Evolutionary conservation across 1,140 invertebrate species (phyloP), one percentile per base, ranked within the genome.

Genomic region (Drosophila albomicans): DNA sequence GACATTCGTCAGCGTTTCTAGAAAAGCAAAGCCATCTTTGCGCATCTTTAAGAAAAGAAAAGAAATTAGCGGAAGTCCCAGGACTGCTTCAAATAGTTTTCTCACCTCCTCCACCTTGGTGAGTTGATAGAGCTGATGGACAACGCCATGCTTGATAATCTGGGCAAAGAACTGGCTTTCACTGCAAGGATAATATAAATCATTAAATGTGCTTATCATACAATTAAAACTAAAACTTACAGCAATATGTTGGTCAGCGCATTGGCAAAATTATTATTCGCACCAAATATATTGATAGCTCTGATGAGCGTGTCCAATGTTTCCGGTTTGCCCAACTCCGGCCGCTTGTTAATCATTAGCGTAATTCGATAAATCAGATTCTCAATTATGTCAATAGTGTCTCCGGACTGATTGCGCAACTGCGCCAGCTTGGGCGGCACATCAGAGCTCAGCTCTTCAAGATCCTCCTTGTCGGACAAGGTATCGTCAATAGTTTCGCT

Each of bases 121-220:
- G 5, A 92, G 68, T 28, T 92, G 89, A 69, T 87, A 92, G 0
- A 93, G 56, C 56, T 92, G 81, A 79, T 92, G 91, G 1, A 91
- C 82, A 28, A 92, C 88, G 7, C 92, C 86, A 38, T 91, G 90
- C 64, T 91, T 91, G 16, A 93, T 82, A 7, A 92, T 89, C 54
- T 92, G 78, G 0, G 90, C 92, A 78, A 93, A 93, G 49, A 92
- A 92, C 65, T 92, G 86, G 70, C 91, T 92, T 20, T 92, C 91
- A 25, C 91, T 92, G 25, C 1, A 75, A 70, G 30, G 10, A 20
- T 3, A 45, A 54, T 51, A 57, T 0, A 38, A 20, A 16, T 4
- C 10, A 61, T 30, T 28, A 25, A 13, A 8, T 43, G 1, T 11
- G 20, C 2, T 30, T 25, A 25, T 4, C 20, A 49, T 15, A 0